Evolutionary conservation across 2,113 vertebrate genomes (phyloP), one percentile per base, ranked within the genome.

Genomic region (Hiodon alosoides): DNA sequence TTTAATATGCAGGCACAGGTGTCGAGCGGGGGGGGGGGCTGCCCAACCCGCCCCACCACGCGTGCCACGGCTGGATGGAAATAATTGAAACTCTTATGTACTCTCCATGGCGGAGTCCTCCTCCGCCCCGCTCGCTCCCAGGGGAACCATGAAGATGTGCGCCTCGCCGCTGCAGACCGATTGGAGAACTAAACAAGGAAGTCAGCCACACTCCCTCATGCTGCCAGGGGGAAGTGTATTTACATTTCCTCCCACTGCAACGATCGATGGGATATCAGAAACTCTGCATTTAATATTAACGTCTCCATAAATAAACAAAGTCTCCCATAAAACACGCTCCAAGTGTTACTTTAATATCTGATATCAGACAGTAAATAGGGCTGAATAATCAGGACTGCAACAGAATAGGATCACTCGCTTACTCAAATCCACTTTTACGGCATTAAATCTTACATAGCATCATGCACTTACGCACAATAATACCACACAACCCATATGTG

Each of bases 141-240:
- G 0, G 74, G 80, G 76, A 80, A 55, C 70, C 53, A 48, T 74
- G 61, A 60, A 84, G 70, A 78, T 60, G 17, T 64, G 57, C 4
- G 48, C 67, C 10, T 54, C 16, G 16, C 46, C 73, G 50, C 69
- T 48, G 69, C 75, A 76, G 74, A 10, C 57, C 10, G 51, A 74
- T 62, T 31, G 76, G 78, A 55, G 48, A 78, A 76, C 81, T 78
- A 76, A 77, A 72, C 75, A 16, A 76, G 62, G 58, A 68, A 71
- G 7, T 48, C 68, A 0, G 46, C 31, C 57, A 48, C 62, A 46
- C 66, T 79, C 73, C 80, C 79, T 82, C 75, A 72, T 16, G 1
- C 4, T 55, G 69, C 54, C 78, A 58, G 60, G 60, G 61, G 4
- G 60, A 46, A 6, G 11, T 11, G 54, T 72, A 16, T 78, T 83